These are phyloP conservation scores for Oeneis ivallda DNA, from an alignment of 2,888 invertebrate species.

Conservation along the genomic window DNA sequence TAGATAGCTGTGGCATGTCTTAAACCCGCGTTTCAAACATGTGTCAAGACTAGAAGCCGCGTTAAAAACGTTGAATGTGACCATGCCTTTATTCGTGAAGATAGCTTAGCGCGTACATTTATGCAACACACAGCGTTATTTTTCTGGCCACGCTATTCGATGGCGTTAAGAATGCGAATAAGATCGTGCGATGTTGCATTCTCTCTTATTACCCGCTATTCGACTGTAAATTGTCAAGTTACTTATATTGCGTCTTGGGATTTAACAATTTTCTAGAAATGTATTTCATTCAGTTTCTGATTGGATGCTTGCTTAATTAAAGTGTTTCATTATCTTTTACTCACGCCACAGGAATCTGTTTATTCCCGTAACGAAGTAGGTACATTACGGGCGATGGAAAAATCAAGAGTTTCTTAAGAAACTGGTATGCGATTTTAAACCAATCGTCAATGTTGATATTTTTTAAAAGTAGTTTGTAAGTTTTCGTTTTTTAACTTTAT, in stretches of 20 bases:
- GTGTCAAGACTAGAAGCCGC: no score
- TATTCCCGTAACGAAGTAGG: no score
- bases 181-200: conserved; percentile 34
- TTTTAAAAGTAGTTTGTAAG: background rate
- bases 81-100: conserved; percentile 46
- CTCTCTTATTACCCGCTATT: conserved; percentile 21
- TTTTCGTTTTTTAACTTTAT: background rate
- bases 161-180: conserved; percentile 40
- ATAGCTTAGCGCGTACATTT: conserved; percentile 53
- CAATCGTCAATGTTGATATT: background rate
- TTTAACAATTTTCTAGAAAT: background rate
- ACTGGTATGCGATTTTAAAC: background rate
- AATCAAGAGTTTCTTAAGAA: no score
- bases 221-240: conserved; percentile 15
- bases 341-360: background rate
- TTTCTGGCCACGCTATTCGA: conserved; percentile 42
- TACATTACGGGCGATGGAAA: no score
- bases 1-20: no score
- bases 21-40: no score
- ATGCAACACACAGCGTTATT: conserved; percentile 50
- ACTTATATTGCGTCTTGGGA: conserved; percentile 7
- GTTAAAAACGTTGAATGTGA: background rate
- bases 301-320: background rate
- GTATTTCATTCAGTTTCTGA: background rate
- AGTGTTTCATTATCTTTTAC: background rate